phyloP scores from a whole-genome alignment of 2,888 invertebrate species.

The Xanthorhoe spadicearia region DNA sequence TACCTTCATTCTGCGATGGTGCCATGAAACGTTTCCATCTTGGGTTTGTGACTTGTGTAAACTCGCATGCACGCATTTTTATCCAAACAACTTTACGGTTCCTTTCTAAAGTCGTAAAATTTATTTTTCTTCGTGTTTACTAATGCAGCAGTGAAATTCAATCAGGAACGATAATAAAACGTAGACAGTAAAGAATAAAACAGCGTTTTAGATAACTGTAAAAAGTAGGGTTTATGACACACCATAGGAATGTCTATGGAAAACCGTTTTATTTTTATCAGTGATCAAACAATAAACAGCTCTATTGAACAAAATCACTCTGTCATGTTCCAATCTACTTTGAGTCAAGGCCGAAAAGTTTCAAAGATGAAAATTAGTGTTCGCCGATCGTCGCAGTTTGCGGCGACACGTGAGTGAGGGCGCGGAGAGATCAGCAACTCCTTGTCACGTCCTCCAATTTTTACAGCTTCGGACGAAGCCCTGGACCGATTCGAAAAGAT shows the following conservation, averaged over 20 bases:
- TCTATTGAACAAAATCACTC: not conserved
- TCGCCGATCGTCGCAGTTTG: constrained; percentile 43
- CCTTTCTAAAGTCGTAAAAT: constrained; percentile 36
- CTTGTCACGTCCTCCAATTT: constrained; percentile 69
- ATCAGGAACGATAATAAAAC: constrained; percentile 24
- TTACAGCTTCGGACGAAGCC: constrained; percentile 61
- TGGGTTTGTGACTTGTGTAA: constrained; percentile 7
- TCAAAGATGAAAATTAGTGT: constrained; percentile 21
- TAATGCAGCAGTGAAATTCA: constrained; percentile 32
- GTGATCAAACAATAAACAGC: not conserved
- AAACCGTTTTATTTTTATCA: not conserved
- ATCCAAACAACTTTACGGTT: constrained; percentile 44
- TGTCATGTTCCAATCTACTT: not conserved
- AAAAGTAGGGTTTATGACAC: not conserved
- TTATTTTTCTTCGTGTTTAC: constrained; percentile 34
- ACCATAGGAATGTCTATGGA: not conserved
- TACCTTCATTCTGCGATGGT: constrained; percentile 18
- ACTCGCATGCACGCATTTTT: constrained; percentile 29
- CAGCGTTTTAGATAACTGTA: constrained; percentile 4
- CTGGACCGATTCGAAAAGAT: constrained; percentile 63
- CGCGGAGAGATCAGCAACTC: constrained; percentile 46
- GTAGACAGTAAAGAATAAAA: constrained; percentile 29
- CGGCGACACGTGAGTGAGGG: constrained; percentile 46
- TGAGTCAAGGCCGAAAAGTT: constrained; percentile 18
- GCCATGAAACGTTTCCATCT: constrained; percentile 17